A percentile compares a stretch with the other conserved stretches of the same genome.
phyloP scores from a whole-genome alignment of 2,888 invertebrate species.

The Dendrolimus houi region DNA sequence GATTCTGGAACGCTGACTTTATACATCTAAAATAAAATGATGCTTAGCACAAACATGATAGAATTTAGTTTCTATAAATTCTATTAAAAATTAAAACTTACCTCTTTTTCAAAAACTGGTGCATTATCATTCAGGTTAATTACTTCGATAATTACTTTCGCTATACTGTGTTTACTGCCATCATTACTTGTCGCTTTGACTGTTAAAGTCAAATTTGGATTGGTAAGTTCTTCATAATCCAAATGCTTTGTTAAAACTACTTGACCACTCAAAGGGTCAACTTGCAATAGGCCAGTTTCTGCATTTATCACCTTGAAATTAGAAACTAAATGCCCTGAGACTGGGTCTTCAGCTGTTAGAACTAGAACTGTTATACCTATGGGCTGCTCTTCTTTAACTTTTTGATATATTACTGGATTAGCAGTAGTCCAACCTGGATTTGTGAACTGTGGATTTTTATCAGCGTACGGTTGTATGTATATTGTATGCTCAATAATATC shows the following conservation, averaged over 20 bases:
- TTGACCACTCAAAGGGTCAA: slow-evolving; percentile 82
- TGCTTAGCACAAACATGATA: not conserved
- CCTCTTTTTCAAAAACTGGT: slow-evolving; percentile 81
- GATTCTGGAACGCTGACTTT: slow-evolving; percentile 84
- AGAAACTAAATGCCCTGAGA: slow-evolving; percentile 78
- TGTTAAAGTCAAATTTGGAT: slow-evolving; percentile 74
- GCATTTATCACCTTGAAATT: slow-evolving; percentile 76
- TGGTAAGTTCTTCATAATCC: slow-evolving; percentile 85
- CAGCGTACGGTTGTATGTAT: slow-evolving; percentile 86
- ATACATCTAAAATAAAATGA: slow-evolving; percentile 61
- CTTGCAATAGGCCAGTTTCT: slow-evolving; percentile 71
- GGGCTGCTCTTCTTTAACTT: slow-evolving; percentile 85
- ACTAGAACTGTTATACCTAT: slow-evolving; percentile 83
- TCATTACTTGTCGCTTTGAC: slow-evolving; percentile 74
- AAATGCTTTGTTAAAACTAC: slow-evolving; percentile 83
- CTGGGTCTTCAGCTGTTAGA: slow-evolving; percentile 82
- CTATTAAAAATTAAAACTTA: slow-evolving; percentile 25
- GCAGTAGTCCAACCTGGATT: slow-evolving; percentile 84
- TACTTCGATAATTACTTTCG: slow-evolving; percentile 82
- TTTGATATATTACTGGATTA: slow-evolving; percentile 80
- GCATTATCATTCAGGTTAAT: slow-evolving; percentile 87
- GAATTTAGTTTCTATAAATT: no score
- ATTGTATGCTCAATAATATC: slow-evolving; percentile 83
- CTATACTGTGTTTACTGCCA: slow-evolving; percentile 77
- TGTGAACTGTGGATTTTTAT: slow-evolving; percentile 85